Base-by-base conservation (phyloP, 2,113 vertebrate genomes). In the Chionis minor region DNA sequence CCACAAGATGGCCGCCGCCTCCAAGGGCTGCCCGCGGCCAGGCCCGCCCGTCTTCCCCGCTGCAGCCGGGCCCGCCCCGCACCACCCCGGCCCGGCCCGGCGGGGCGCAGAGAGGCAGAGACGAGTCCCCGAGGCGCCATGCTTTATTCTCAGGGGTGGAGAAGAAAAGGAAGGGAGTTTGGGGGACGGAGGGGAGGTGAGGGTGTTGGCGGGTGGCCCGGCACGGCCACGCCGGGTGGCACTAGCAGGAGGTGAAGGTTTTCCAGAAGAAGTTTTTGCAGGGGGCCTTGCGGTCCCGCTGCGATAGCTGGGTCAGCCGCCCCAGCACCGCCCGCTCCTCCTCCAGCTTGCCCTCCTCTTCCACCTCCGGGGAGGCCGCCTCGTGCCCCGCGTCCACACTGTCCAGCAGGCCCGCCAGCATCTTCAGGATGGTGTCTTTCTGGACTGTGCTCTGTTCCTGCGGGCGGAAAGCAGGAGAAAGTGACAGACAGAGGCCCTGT, bases 221-320 rank as follows among this genome's bases (percentile, higher is more conserved):
- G 45, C 22, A 9, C 40, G 54, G n/a, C 69, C 49, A 63, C 56
- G 55, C 58, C 2, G 12, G 61, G 27, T 9, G 7, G 61, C 96
- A 97, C 98, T 99, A 99, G 97, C 99, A 99, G 73, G 98, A 98
- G 35, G 99, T 99, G 98, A 99, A 99, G 16, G 99, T 99, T 98
- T 99, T 99, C 99, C 99, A 99, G 98, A 99, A 99, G 98, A 99
- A 99, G 96, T 99, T 99, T 97, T 99, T 99, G 97, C 99, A 99
- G 52, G 99, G 98, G 3, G 98, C 98, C 97, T 99, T 99, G 96
- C 99, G 99, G 92, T 99, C 98, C 27, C 99, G 97, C 97, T 98
- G 98, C 1, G 92, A 98, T 77, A 99, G 97, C 42, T 97, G 98
- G 16, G 98, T 95, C n/a, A 98, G 86, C 82, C 97, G 96, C 93